Percentiles rank a stretch among this genome's conserved stretches.
phyloP scores from a whole-genome alignment of 2,113 vertebrate species.

The Calidris pugnax region DNA sequence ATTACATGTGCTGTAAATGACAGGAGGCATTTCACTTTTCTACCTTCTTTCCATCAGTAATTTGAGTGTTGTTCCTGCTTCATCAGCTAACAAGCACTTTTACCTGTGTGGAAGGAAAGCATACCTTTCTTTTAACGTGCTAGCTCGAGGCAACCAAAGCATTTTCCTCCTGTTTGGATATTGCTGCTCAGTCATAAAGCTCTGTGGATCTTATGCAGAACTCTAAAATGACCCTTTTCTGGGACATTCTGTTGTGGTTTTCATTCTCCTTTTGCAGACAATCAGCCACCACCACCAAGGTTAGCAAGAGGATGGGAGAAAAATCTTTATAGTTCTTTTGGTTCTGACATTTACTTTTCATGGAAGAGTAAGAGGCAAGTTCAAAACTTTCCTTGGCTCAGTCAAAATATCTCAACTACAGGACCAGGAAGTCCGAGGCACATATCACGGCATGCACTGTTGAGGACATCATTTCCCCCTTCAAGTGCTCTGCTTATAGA shows the following conservation, averaged over 20 bases:
- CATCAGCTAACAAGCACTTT: constrained; percentile 60
- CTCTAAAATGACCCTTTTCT: background rate
- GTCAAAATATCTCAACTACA: constrained; percentile 11
- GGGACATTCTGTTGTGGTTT: constrained; percentile 3
- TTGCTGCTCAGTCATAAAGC: constrained; percentile 18
- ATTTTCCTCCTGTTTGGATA: constrained; percentile 45
- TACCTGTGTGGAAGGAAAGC: constrained; percentile 45
- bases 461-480: constrained; percentile 47
- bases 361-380: background rate
- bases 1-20: constrained; percentile 31
- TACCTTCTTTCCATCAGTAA: constrained; percentile 44
- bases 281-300: background rate
- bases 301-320: background rate
- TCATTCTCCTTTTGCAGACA: constrained; percentile 46
- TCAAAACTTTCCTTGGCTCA: constrained; percentile 9
- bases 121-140: constrained; percentile 5
- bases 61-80: constrained; percentile 55
- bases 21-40: constrained; percentile 37
- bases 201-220: constrained; percentile 2
- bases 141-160: constrained; percentile 58
- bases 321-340: background rate
- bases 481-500: constrained; percentile 45
- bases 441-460: constrained; percentile 31
- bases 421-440: constrained; percentile 26
- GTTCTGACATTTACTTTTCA: background rate